Base-by-base conservation (phyloP, 1,140 invertebrate species). In the Neodiprion fabricii region DNA sequence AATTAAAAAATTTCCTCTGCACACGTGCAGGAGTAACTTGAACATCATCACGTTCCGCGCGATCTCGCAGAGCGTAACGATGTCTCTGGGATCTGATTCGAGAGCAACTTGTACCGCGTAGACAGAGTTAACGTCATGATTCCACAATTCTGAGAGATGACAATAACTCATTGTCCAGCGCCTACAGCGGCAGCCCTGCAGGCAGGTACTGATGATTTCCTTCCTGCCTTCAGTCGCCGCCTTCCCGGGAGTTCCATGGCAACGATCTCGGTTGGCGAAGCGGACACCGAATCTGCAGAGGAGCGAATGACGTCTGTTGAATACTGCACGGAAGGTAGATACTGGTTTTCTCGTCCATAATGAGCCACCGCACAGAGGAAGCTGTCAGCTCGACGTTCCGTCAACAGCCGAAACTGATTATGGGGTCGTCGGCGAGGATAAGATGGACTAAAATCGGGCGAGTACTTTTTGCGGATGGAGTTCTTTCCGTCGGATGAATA, bases 81-180 rank as follows among this genome's bases (percentile, higher is more conserved):
- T 5, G 5, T 5, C 28, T 40, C 28, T 40, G 28, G 28, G 28
- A 4, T 40, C 28, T 40, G 2, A 40, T 40, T 40, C 28, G 5
- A 40, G 28, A 0, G 28, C 28, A 40, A 40, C 1, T 40, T 5
- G 28, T 40, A 40, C 28, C 28, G 5, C 28, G 28, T 40, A 40
- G 5, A 40, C 5, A 40, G 28, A 40, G 28, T 40, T 40, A 40
- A 61, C n/a, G n/a, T 61, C 53, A 61, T 61, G 53, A 61, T 61
- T 9, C n/a, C n/a, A 61, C 53, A 61, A 61, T 61, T 61, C 53
- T 61, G 53, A 61, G 11, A 81, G 80, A 82, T 79, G 77, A 78
- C 79, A 84, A 85, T 84, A 85, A 84, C 78, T 84, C 83, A 85
- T 85, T 85, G 83, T 84, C 83, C 82, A 80, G 79, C 80, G 70